Percentiles rank a stretch among this genome's conserved stretches.
Evolutionary conservation across 2,797 vertebrate species (phyloP).

Genomic region (Fratercula arctica): DNA sequence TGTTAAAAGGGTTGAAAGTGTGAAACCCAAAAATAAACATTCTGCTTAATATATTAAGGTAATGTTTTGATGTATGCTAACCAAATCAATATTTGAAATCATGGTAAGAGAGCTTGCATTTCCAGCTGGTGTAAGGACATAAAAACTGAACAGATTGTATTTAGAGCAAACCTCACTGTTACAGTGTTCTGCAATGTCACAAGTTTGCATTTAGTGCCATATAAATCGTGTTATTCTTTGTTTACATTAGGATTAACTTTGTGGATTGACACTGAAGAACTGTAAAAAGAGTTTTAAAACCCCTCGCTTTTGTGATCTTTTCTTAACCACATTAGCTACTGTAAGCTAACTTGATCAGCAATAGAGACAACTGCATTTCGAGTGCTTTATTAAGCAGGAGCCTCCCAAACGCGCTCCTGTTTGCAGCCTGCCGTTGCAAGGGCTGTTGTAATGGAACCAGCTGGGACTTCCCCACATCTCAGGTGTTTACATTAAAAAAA

Average conservation of each 20-base stretch:
- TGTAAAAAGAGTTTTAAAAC: slow-evolving; percentile 58
- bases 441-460: not conserved
- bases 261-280: slow-evolving; percentile 68
- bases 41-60: slow-evolving; percentile 41
- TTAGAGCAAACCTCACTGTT: slow-evolving; percentile 20
- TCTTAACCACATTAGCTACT: slow-evolving; percentile 50
- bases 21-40: slow-evolving; percentile 64
- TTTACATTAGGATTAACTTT: slow-evolving; percentile 73
- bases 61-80: slow-evolving; percentile 40
- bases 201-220: slow-evolving; percentile 60
- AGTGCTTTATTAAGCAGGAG: not conserved
- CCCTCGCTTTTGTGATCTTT: slow-evolving; percentile 58
- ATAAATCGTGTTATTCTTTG: slow-evolving; percentile 59
- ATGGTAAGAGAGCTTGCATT: not conserved
- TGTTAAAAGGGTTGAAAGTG: slow-evolving; percentile 60
- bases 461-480: not conserved
- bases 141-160: slow-evolving; percentile 34
- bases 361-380: not conserved
- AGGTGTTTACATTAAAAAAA: not conserved
- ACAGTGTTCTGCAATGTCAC: not conserved
- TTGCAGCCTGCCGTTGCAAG: not conserved
- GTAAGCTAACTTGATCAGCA: slow-evolving; percentile 14
- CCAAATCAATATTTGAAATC: slow-evolving; percentile 39
- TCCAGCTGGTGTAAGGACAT: slow-evolving; percentile 50
- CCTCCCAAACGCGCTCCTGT: not conserved